Evolutionary conservation across 2,888 invertebrate species (phyloP), one percentile per base, ranked within the genome.

Genomic region (Erynnis tages): DNA sequence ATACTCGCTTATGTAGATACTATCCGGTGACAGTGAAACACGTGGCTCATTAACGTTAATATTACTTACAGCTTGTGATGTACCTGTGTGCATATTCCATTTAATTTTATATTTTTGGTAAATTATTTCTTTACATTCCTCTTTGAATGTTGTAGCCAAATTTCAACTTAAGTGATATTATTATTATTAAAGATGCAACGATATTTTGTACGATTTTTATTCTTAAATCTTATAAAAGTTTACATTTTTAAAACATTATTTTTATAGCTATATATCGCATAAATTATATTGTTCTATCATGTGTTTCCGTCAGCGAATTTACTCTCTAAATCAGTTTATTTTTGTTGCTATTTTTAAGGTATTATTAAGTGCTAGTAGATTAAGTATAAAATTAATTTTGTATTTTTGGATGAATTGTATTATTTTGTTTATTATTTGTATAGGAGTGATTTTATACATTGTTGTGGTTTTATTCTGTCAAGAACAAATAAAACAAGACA

Each of bases 171-270:
- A 23, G 23, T 13, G 14, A 40, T 13, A 21, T 40, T 10, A 16
- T 34, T 32, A 44, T 45, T 14, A 7, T 47, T 47, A 47, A 47
- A 21, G 29, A 37, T 19, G 27, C 37, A 27, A 27, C 17, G 13
- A 47, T 47, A 19, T 47, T 47, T 47, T 46, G 46, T 46, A 47
- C 17, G 27, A 16, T 17, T 11, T 37, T 37, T 46, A 35, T 19
- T 27, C 21, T 35, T 35, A 35, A 27, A 35, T 35, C 1, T 21
- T 23, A 13, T 11, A 27, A 16, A 37, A 27, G 14, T 27, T 29
- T 35, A 35, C 10, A 34, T 4, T 1, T 30, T 34, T 17, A n/a
- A 47, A 29, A 21, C 7, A 32, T 46, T 46, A 37, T 46, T 46
- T 46, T 46, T 35, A 37, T 46, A 46, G 16, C 11, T 34, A 44